phyloP scores from a whole-genome alignment of 2,113 vertebrate species.

The Anseranas semipalmata region DNA sequence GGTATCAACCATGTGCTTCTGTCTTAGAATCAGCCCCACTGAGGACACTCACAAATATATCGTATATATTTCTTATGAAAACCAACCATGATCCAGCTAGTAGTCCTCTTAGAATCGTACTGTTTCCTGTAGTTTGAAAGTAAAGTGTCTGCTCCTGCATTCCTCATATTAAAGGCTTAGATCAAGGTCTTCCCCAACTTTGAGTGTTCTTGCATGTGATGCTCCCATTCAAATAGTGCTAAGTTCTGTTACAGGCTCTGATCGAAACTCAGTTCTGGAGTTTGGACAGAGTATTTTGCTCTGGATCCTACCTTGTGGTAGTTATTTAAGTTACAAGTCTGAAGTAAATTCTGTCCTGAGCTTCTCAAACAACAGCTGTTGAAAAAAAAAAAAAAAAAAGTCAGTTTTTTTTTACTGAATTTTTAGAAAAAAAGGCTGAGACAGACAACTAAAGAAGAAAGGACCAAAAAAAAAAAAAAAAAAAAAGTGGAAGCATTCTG shows the following conservation, averaged over 20 bases:
- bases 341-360: background rate
- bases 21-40: slow-evolving; percentile 9
- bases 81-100: background rate
- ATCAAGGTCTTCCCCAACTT: background rate
- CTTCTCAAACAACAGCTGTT: background rate
- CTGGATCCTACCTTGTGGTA: background rate
- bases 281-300: background rate
- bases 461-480: background rate
- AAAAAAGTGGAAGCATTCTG: background rate
- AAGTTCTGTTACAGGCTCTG: background rate
- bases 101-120: background rate
- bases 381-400: background rate
- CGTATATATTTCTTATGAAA: slow-evolving; percentile 13
- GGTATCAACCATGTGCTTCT: slow-evolving; percentile 46
- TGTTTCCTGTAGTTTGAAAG: background rate
- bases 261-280: background rate
- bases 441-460: background rate
- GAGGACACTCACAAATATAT: slow-evolving; percentile 22
- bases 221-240: background rate
- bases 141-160: background rate
- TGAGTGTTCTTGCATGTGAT: background rate
- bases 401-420: background rate
- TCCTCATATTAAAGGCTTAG: background rate
- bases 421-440: background rate
- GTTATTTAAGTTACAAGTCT: background rate